These are phyloP conservation scores for Corythaixoides concolor DNA, from an alignment of 2,113 vertebrate genomes.

Conservation along the genomic window DNA sequence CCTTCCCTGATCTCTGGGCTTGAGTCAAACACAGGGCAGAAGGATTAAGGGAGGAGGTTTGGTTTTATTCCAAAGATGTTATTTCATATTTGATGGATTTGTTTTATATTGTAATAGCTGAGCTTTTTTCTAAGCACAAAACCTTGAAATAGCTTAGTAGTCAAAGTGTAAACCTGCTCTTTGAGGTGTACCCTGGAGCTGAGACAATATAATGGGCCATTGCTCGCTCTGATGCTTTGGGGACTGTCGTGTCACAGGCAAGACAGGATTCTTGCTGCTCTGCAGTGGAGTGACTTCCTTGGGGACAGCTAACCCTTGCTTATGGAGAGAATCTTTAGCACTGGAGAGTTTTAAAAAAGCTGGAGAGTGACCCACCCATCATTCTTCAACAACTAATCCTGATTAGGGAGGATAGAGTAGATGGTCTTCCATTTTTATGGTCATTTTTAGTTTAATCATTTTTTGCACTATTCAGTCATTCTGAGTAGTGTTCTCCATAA, in stretches of 20 bases:
- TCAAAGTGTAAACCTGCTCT: neutral
- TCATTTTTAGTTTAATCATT: neutral
- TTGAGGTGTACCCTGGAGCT: neutral
- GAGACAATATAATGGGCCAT: neutral
- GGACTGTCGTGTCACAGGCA: neutral
- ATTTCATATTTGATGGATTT: neutral
- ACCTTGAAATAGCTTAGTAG: neutral
- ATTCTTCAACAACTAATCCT: neutral
- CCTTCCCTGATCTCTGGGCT: neutral
- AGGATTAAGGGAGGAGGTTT: neutral
- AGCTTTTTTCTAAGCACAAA: neutral
- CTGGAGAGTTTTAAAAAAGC: neutral
- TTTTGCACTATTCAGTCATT: neutral
- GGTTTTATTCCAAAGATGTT: neutral
- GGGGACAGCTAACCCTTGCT: neutral
- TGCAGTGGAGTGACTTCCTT: neutral
- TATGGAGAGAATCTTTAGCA: neutral
- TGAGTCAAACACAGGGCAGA: neutral
- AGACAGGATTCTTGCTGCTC: neutral
- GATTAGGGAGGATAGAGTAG: neutral
- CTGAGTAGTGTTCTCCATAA: neutral
- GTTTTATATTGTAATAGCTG: neutral
- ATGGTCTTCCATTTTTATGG: neutral
- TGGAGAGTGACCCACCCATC: neutral
- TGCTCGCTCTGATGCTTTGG: neutral